Conservation (phyloP, 2,888 invertebrate species). For the Mythimna lalbum region DNA sequence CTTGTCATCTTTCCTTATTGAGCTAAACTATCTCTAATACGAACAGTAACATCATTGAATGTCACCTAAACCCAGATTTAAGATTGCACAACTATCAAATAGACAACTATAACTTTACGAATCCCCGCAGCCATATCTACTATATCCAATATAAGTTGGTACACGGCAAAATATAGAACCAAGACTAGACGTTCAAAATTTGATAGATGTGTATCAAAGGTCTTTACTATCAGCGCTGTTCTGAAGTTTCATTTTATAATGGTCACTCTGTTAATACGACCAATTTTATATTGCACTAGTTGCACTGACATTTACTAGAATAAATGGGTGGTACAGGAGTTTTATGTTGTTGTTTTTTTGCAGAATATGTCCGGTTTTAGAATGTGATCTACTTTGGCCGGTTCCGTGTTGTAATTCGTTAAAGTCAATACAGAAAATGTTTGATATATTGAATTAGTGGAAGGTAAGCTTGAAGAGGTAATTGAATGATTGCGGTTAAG, state of each 20-base stretch:
- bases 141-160: background rate
- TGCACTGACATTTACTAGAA: constrained; percentile 47
- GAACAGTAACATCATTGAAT: background rate
- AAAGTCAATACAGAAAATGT: constrained; percentile 28
- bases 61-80: constrained; percentile 37
- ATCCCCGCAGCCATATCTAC: constrained; percentile 12
- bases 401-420: constrained; percentile 60
- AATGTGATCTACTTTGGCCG: constrained; percentile 57
- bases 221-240: background rate
- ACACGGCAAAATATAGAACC: background rate
- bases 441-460: constrained; percentile 46
- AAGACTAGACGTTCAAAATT: background rate
- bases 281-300: constrained; percentile 46
- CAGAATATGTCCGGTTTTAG: constrained; percentile 50
- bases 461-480: constrained; percentile 14
- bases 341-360: constrained; percentile 51
- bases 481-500: constrained; percentile 21
- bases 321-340: constrained; percentile 36
- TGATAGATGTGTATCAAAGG: background rate
- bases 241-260: constrained; percentile 6
- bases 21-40: constrained; percentile 3
- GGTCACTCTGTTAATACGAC: constrained; percentile 18
- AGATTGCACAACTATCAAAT: constrained; percentile 26
- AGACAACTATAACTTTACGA: constrained; percentile 11
- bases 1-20: background rate